Evolutionary conservation across 2,888 invertebrate species (phyloP).

Genomic region (Anoncus sp.): DNA sequence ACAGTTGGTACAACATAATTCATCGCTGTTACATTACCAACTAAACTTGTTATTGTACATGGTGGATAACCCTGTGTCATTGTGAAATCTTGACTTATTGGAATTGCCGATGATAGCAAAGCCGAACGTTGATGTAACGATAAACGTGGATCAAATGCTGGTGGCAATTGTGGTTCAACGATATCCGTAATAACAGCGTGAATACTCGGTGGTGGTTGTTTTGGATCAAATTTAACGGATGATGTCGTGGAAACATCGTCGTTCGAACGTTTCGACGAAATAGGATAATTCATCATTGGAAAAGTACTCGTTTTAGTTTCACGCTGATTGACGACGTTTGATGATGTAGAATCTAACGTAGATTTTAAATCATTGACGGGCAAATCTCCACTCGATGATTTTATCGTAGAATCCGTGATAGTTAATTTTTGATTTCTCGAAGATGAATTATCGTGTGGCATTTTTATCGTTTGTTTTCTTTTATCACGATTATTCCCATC

Average conservation of each 20-base stretch:
- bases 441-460: background rate
- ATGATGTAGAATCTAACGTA: constrained; percentile 60
- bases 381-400: background rate
- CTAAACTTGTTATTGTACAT: constrained; percentile 13
- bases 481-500: constrained; percentile 12
- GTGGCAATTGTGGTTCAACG: constrained; percentile 12
- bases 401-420: background rate
- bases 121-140: constrained; percentile 51
- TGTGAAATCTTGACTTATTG: constrained; percentile 46
- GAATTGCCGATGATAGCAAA: constrained; percentile 40
- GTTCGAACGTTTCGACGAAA: background rate
- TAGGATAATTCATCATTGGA: background rate
- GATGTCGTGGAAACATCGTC: background rate
- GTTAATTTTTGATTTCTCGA: constrained; percentile 4
- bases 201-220: constrained; percentile 46
- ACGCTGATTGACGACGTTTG: constrained; percentile 36
- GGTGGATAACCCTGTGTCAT: constrained; percentile 35
- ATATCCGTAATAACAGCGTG: constrained; percentile 30
- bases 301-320: constrained; percentile 53
- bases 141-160: constrained; percentile 57
- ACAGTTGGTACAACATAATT: constrained; percentile 59
- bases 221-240: background rate
- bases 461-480: constrained; percentile 20
- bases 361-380: constrained; percentile 26
- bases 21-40: constrained; percentile 34